Percentiles rank a stretch among this genome's conserved stretches.
These are phyloP conservation scores for Tupaia tana DNA, from an alignment of 2,113 vertebrate species.

Conservation along the genomic window DNA sequence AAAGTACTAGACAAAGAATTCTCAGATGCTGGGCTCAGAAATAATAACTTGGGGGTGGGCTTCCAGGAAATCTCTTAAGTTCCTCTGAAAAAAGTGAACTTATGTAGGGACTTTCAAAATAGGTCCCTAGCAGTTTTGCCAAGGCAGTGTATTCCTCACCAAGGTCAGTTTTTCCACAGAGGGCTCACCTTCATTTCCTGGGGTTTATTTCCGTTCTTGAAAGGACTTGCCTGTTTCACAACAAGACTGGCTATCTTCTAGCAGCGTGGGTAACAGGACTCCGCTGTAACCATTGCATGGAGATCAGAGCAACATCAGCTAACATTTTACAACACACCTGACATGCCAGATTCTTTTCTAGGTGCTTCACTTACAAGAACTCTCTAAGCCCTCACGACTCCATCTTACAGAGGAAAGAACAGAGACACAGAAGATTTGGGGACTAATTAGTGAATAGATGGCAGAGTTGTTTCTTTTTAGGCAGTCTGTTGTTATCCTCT, in stretches of 20 bases:
- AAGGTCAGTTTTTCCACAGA: background rate
- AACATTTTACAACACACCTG: background rate
- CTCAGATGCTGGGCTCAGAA: background rate
- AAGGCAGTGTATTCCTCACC: background rate
- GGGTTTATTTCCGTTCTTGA: background rate
- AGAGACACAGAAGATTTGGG: background rate
- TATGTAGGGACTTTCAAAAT: background rate
- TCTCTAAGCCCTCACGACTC: background rate
- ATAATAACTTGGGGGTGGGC: background rate
- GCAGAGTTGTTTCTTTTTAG: background rate
- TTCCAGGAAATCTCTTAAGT: background rate
- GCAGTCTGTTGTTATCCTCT: background rate
- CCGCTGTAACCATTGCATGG: background rate
- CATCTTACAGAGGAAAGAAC: background rate
- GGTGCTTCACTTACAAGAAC: background rate
- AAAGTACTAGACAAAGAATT: background rate
- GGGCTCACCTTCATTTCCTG: background rate
- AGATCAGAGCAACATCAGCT: background rate
- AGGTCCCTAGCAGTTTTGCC: background rate
- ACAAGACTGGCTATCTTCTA: background rate
- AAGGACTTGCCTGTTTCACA: background rate
- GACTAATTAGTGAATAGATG: background rate
- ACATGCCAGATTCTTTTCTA: background rate
- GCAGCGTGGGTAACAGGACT: background rate
- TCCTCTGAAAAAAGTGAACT: background rate